A percentile compares a stretch with the other conserved stretches of the same genome.
phyloP scores from a whole-genome alignment of 2,888 invertebrate genomes.

The Mythimna impura region DNA sequence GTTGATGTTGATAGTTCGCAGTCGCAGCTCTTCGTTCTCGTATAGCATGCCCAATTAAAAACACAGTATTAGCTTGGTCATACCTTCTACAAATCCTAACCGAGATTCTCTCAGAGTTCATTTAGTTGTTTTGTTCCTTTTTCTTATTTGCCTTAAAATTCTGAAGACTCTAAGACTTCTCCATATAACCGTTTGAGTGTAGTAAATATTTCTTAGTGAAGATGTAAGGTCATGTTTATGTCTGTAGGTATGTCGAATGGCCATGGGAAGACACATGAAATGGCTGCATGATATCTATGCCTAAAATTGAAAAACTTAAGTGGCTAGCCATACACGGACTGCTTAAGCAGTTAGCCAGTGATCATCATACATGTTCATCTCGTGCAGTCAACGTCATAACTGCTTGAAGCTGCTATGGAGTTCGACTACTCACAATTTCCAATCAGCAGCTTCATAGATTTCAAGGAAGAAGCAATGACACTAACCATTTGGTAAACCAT shows the following conservation, averaged over 20 bases:
- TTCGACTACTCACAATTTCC: too few relatives aligned
- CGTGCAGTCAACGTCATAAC: too few relatives aligned
- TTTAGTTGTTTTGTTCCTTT: background rate
- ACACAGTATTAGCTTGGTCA: background rate
- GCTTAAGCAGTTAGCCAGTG: too few relatives aligned
- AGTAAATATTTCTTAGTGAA: background rate
- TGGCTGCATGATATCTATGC: slow-evolving; percentile 31
- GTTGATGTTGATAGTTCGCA: slow-evolving; percentile 97
- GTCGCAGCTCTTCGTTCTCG: slow-evolving; percentile 97
- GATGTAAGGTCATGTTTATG: slow-evolving; percentile 31
- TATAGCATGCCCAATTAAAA: slow-evolving; percentile 94
- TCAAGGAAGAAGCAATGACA: too few relatives aligned
- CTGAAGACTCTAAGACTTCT: background rate
- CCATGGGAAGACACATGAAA: slow-evolving; percentile 42
- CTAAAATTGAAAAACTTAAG: slow-evolving; percentile 7
- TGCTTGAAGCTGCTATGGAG: too few relatives aligned
- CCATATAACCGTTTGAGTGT: background rate
- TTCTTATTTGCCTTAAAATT: background rate
- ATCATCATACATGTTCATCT: too few relatives aligned
- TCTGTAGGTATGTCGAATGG: slow-evolving; percentile 22
- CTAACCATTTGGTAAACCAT: too few relatives aligned
- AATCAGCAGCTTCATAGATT: too few relatives aligned
- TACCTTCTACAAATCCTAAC: background rate
- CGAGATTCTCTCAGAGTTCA: too few relatives aligned
- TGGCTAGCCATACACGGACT: background rate